Base-by-base conservation (phyloP, 1,140 invertebrate species). In the Trichonephila clavipes region DNA sequence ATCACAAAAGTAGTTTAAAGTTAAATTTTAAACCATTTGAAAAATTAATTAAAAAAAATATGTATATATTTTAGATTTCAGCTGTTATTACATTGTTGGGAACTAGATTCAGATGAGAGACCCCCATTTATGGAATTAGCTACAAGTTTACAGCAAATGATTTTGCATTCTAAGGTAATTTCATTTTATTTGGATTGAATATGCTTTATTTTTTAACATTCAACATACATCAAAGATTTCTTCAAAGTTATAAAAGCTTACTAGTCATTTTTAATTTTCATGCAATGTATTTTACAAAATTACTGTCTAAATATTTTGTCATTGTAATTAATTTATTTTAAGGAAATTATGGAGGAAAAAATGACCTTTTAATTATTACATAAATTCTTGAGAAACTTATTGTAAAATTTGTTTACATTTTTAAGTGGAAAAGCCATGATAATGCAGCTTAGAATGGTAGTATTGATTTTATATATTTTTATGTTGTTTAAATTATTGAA, bases 21-120 rank as follows among this genome's bases (percentile, higher is more conserved):
- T 40, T 40, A 40, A 40, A 4, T 2, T 40, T 40, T 40, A 40
- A 40, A 40, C 34, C 34, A 40, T 40, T 40, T 40, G 34, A 40
- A 40, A 40, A 40, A 40, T 51, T 51, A 51, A 10, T 51, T 51
- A 51, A 51, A 51, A n/a, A 51, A 51, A 51, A 51, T 51, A 40
- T 40, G 34, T 40, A 3, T 40, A 40, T 40, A 0, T 66, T 81
- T 82, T 58, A 95, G 94, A 69, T 95, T 98, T 95, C 98, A 98
- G 95, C 95, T 98, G 44, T 97, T 98, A 96, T 96, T 97, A 5
- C 97, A 98, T 93, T 98, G 98, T 95, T 98, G 98, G 98, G 97
- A 98, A 95, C 95, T 97, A 19, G 97, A 98, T 95, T 96, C 97
- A 14, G 97, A 97, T 94, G 98, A 98, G 95, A 96, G 98, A 95